These are phyloP conservation scores for Enteromius treurensis DNA, from an alignment of 2,797 vertebrate species.

Conservation along the genomic window DNA sequence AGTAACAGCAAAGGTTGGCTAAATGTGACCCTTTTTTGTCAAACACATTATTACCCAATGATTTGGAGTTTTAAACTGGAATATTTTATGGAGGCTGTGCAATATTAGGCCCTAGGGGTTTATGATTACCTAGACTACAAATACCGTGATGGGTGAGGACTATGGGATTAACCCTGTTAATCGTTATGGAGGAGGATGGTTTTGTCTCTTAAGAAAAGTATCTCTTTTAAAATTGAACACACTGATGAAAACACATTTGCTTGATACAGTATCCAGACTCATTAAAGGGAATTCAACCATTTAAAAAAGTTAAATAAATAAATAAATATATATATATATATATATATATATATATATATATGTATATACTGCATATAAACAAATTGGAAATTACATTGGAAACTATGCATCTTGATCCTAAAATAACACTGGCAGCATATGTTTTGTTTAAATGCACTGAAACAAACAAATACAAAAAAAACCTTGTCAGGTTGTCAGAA, in stretches of 20 bases:
- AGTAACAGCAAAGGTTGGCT: constrained; percentile 18
- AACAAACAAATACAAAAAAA: neutral
- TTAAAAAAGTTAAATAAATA: too few relatives aligned
- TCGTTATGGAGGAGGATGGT: constrained; percentile 56
- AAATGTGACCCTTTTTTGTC: constrained; percentile 38
- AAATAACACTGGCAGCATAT: neutral
- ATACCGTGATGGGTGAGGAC: constrained; percentile 58
- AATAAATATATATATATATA: neutral
- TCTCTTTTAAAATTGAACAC: constrained; percentile 5
- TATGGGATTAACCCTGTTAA: constrained; percentile 59
- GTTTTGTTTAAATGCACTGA: neutral
- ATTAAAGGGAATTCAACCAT: neutral
- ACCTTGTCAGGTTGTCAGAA: neutral
- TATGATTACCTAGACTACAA: constrained; percentile 70
- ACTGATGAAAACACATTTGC: neutral
- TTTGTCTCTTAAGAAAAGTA: constrained; percentile 29
- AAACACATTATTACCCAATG: constrained; percentile 59
- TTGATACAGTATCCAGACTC: neutral
- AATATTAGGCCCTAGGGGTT: constrained; percentile 65
- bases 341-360: neutral
- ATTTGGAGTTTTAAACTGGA: constrained; percentile 60
- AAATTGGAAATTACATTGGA: neutral
- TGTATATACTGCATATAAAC: neutral
- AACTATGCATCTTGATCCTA: neutral
- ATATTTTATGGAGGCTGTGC: constrained; percentile 62